Conservation (phyloP, 2,113 vertebrate species). For the Boleophthalmus pectinirostris region DNA sequence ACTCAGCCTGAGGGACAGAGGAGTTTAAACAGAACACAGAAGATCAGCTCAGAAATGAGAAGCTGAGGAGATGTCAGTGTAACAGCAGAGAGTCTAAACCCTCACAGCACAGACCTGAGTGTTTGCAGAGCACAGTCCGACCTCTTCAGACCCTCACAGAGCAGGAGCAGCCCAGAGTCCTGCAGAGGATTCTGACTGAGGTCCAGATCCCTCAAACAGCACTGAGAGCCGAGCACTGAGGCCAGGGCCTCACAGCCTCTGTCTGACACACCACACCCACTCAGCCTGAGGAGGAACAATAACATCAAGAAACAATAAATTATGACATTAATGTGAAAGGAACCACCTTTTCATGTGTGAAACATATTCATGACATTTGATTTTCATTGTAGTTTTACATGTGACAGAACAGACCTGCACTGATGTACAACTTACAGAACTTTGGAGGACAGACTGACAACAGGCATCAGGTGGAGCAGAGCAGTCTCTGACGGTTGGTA, state of each 20-base stretch:
- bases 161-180: slow-evolving; percentile 18
- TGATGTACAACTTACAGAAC: slow-evolving; percentile 37
- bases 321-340: background rate
- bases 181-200: slow-evolving; percentile 35
- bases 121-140: slow-evolving; percentile 30
- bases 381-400: background rate
- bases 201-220: slow-evolving; percentile 14
- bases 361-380: background rate
- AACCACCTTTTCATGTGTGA: background rate
- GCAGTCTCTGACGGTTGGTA: slow-evolving; percentile 29
- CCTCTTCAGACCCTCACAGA: slow-evolving; percentile 30
- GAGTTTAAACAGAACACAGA: background rate
- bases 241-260: slow-evolving; percentile 20
- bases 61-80: background rate
- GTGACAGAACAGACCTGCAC: background rate
- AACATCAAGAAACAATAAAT: background rate
- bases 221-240: slow-evolving; percentile 7
- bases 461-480: slow-evolving; percentile 28
- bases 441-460: slow-evolving; percentile 26
- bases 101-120: slow-evolving; percentile 40
- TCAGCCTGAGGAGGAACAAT: slow-evolving; percentile 23
- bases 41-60: background rate
- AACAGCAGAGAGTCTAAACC: no score
- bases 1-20: background rate
- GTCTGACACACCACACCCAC: slow-evolving; percentile 15